A percentile compares a stretch with the other conserved stretches of the same genome.
Evolutionary conservation across 1,140 invertebrate species (phyloP).

Genomic region (Hesperophylax magnus): DNA sequence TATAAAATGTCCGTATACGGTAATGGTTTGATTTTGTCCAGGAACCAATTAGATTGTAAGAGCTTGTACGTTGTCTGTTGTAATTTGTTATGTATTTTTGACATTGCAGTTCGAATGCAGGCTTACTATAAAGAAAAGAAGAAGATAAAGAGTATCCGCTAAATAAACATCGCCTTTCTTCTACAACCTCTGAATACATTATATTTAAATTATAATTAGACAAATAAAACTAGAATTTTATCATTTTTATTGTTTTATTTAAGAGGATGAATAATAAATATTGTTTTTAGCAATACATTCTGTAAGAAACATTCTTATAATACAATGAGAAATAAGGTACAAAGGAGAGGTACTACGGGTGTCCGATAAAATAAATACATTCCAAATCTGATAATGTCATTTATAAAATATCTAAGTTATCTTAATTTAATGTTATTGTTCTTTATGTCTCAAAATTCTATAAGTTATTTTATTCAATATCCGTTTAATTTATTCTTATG

Average conservation of each 20-base stretch:
- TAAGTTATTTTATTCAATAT: neutral
- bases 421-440: slow-evolving; percentile 9
- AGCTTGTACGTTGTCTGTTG: too few species aligned
- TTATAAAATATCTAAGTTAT: slow-evolving; percentile 33
- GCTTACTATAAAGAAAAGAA: slow-evolving; percentile 77
- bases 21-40: too few species aligned
- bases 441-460: slow-evolving; percentile 14
- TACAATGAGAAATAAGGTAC: slow-evolving; percentile 44
- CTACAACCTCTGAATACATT: neutral
- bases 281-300: slow-evolving; percentile 47
- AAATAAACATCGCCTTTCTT: slow-evolving; percentile 43
- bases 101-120: slow-evolving; percentile 43
- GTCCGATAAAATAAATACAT: slow-evolving; percentile 4
- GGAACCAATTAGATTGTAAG: too few species aligned
- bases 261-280: slow-evolving; percentile 45
- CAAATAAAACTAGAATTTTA: slow-evolving; percentile 24
- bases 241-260: slow-evolving; percentile 40
- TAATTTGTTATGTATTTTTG: neutral
- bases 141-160: slow-evolving; percentile 74
- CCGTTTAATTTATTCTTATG: too few species aligned
- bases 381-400: slow-evolving; percentile 1
- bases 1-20: too few species aligned
- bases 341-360: slow-evolving; percentile 21
- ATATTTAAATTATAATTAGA: slow-evolving; percentile 21
- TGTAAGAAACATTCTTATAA: slow-evolving; percentile 44